Evolutionary conservation across 2,113 vertebrate genomes (phyloP), one percentile per base, ranked within the genome.

Genomic region (Gavialis gangeticus): DNA sequence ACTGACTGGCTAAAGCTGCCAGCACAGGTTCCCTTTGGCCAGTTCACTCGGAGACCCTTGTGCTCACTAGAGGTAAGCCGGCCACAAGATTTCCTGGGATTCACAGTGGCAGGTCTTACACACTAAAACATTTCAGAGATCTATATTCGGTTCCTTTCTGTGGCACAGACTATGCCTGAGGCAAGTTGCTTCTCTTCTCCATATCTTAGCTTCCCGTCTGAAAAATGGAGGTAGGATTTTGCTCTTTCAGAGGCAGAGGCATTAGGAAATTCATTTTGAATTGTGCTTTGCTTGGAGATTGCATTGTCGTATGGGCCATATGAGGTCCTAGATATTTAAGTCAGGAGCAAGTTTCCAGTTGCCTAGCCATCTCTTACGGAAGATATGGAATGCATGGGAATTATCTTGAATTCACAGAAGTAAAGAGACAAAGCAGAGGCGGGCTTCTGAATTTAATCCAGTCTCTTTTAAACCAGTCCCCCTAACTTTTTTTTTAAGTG

Each of bases 361-460:
- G 69, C 18, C 19, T 21, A 19, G 67, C 30, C 30, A 30, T 13
- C 18, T 37, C 67, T 67, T 3, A 69, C 18, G 3, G 34, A 69
- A 79, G 69, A 66, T 87, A 25, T 79, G 59, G 69, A 83, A 85
- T 13, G 1, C 55, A 17, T 4, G 7, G 16, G 15, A 67, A 5
- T 89, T 95, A 79, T 64, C 60, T 59, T 93, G 19, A 55, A 59
- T 30, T 60, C 7, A 25, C 91, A 87, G 89, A 92, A 73, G 66
- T 63, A 76, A 75, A 25, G 15, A 46, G 28, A 75, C 5, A 12
- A n/a, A 71, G 66, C 37, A 0, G 4, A 87, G 60, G 14, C 76
- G 64, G 28, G 6, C 59, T 90, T 87, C 57, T 83, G 76, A 89
- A 59, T 84, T 46, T 73, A 93, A 85, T 85, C 19, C 22, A 63